phyloP scores from a whole-genome alignment of 2,797 vertebrate species.

The Dermochelys coriacea region DNA sequence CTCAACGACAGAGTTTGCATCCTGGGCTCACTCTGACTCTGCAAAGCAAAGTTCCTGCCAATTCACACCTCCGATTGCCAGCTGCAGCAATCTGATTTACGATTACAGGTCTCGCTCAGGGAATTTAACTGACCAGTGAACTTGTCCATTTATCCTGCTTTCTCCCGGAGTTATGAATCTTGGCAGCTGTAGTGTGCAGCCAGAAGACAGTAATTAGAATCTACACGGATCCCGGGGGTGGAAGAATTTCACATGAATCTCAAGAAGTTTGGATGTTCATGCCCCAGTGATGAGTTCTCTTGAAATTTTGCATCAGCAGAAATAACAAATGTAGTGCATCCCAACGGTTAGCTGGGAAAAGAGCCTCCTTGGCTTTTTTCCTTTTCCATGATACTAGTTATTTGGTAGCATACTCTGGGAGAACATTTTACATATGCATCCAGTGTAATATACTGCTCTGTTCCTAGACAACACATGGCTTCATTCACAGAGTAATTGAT shows the following conservation, averaged over 20 bases:
- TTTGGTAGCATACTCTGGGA: background rate
- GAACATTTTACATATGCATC: background rate
- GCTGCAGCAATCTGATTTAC: background rate
- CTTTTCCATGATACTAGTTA: background rate
- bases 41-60: background rate
- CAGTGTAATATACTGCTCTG: background rate
- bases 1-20: background rate
- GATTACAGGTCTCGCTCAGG: rapidly evolving
- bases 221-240: background rate
- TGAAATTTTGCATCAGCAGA: background rate
- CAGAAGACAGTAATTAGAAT: background rate
- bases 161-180: background rate
- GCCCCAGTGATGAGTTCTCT: background rate
- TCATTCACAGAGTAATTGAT: background rate
- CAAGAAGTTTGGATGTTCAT: background rate
- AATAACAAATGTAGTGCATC: background rate
- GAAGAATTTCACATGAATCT: background rate
- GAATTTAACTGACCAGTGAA: background rate
- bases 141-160: background rate
- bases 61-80: background rate
- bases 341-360: background rate
- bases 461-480: background rate
- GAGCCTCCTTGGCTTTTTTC: background rate
- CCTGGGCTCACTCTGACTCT: rapidly evolving
- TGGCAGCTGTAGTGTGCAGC: background rate